These are phyloP conservation scores for Parnassius smintheus DNA, from an alignment of 2,888 invertebrate genomes.

Conservation along the genomic window DNA sequence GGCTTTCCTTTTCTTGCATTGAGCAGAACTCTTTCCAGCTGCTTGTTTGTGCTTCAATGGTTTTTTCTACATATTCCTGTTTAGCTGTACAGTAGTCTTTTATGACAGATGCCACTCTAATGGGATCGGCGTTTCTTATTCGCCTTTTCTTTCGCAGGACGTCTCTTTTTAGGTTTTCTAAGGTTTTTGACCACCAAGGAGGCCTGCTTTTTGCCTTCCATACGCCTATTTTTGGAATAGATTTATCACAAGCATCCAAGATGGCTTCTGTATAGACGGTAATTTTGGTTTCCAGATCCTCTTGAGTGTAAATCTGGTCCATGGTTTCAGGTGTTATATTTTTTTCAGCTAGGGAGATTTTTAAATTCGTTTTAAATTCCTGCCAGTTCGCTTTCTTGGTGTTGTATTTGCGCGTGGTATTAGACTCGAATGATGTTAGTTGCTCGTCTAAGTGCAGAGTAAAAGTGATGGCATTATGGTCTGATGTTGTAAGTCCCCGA, in stretches of 20 bases:
- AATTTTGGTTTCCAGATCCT: slow-evolving; percentile 8
- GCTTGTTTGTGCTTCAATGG: no score
- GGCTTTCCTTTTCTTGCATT: no score
- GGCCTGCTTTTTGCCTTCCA: neutral
- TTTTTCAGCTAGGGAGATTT: neutral
- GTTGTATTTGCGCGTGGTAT: no score
- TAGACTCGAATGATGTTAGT: no score
- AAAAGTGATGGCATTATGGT: slow-evolving; percentile 36
- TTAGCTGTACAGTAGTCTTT: slow-evolving; percentile 29
- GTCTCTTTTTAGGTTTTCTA: neutral
- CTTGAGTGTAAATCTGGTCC: neutral
- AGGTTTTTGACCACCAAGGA: slow-evolving; percentile 1
- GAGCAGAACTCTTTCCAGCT: no score
- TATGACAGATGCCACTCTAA: slow-evolving; percentile 12
- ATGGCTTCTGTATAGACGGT: slow-evolving; percentile 17
- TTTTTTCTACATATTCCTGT: slow-evolving; percentile 10
- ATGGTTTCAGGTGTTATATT: slow-evolving; percentile 13
- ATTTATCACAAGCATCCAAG: slow-evolving; percentile 6
- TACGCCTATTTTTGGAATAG: neutral
- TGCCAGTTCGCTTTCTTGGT: no score
- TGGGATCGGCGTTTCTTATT: neutral
- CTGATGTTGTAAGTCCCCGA: slow-evolving; percentile 19
- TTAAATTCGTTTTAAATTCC: neutral
- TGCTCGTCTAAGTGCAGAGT: slow-evolving; percentile 15
- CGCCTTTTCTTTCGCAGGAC: slow-evolving; percentile 3